phyloP scores from a whole-genome alignment of 2,888 invertebrate genomes.

The Dasysyrphus tricinctus region DNA sequence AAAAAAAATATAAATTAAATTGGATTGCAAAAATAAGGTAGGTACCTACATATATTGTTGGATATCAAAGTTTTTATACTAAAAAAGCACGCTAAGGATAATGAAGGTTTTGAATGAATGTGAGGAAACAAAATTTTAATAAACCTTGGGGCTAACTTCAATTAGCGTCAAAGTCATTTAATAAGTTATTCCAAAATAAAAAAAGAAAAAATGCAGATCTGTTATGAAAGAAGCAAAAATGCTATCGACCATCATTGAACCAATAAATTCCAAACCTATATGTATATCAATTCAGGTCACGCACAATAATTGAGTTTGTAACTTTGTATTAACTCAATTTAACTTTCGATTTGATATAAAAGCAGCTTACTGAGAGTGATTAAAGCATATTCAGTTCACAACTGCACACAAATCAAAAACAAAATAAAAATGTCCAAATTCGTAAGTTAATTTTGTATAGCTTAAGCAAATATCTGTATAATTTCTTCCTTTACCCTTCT shows the following conservation, averaged over 20 bases:
- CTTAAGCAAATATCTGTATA: neutral
- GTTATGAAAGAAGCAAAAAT: neutral
- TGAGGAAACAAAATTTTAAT: neutral
- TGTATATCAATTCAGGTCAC: slow-evolving; percentile 16
- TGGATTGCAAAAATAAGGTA: too few species aligned
- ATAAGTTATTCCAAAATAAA: neutral
- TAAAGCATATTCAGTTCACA: slow-evolving; percentile 31
- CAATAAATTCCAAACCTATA: neutral
- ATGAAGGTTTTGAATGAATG: neutral
- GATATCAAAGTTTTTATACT: too few species aligned
- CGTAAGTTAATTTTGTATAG: slow-evolving; percentile 29
- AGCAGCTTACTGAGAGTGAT: neutral
- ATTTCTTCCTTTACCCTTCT: neutral
- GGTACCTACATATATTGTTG: too few species aligned
- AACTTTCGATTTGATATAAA: neutral
- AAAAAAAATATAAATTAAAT: too few species aligned
- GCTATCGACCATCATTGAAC: neutral
- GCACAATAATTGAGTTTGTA: slow-evolving; percentile 28
- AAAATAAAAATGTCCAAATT: slow-evolving; percentile 46
- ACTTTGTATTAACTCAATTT: neutral
- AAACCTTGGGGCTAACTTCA: neutral
- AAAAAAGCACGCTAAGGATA: neutral
- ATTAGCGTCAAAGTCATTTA: neutral
- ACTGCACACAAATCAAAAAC: slow-evolving; percentile 4
- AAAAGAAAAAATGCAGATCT: neutral